These are phyloP conservation scores for Chaenogobius annularis DNA, from an alignment of 2,113 vertebrate genomes.

Conservation along the genomic window DNA sequence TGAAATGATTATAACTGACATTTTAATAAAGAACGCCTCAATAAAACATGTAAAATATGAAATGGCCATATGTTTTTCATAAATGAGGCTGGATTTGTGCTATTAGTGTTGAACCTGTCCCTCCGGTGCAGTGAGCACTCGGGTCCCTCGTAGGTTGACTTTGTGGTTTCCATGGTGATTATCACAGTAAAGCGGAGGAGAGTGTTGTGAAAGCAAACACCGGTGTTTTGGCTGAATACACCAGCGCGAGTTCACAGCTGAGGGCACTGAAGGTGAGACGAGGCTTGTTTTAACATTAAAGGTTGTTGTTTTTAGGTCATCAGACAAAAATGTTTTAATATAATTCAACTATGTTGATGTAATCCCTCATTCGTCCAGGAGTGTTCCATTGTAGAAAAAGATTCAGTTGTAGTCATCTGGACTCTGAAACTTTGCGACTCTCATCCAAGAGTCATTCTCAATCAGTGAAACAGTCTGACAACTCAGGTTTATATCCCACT, in stretches of 20 bases:
- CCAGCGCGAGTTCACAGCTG: conserved; percentile 31
- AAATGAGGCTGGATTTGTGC: conserved; percentile 34
- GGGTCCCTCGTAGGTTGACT: conserved; percentile 43
- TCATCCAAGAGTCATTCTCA: no score
- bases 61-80: conserved; percentile 19
- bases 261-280: conserved; percentile 32
- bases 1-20: not conserved
- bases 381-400: no score
- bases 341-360: no score
- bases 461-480: no score
- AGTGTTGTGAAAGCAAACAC: conserved; percentile 79
- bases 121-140: conserved; percentile 34
- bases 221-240: conserved; percentile 64
- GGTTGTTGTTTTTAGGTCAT: not conserved
- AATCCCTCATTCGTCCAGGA: no score
- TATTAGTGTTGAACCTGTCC: conserved; percentile 34
- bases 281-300: not conserved
- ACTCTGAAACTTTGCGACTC: no score
- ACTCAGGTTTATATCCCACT: no score
- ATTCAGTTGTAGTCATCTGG: no score
- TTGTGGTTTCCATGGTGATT: conserved; percentile 71
- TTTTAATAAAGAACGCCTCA: not conserved
- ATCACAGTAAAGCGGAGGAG: conserved; percentile 53
- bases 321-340: no score
- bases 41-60: not conserved